Conservation (phyloP, 35 echinoderm and acorn worm species). For the Lytechinus pictus region DNA sequence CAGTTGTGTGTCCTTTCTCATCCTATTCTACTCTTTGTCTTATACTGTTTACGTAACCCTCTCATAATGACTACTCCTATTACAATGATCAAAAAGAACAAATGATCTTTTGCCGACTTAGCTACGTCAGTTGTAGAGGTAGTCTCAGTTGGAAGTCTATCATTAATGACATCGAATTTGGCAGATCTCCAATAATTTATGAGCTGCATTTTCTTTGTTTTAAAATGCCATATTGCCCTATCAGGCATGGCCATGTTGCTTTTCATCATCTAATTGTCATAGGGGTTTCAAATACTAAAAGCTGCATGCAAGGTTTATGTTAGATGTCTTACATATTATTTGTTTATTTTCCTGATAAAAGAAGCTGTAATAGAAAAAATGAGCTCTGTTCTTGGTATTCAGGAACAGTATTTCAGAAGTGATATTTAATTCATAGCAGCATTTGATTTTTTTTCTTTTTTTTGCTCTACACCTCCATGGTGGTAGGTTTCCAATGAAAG, state of each 20-base stretch:
- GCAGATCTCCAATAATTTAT: constrained; percentile 11
- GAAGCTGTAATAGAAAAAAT: background rate
- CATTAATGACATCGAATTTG: constrained; percentile 34
- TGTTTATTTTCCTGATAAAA: background rate
- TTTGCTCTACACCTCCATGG: background rate
- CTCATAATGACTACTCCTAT: background rate
- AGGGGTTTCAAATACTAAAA: background rate
- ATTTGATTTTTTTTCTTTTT: no score
- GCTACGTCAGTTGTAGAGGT: constrained; percentile 1
- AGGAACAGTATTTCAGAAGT: background rate
- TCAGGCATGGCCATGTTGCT: background rate
- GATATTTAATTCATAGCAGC: background rate
- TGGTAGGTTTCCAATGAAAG: background rate
- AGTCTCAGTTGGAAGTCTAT: constrained; percentile 19
- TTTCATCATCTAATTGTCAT: background rate
- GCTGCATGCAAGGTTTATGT: background rate
- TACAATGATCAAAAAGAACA: background rate
- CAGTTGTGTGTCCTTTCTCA: background rate
- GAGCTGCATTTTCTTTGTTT: background rate
- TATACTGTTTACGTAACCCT: background rate
- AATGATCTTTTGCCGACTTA: background rate
- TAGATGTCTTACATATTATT: background rate
- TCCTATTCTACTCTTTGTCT: background rate
- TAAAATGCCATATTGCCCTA: background rate
- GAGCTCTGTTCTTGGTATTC: background rate